Conservation (phyloP, 2,888 invertebrate species). For the Barypeithes pellucidus region DNA sequence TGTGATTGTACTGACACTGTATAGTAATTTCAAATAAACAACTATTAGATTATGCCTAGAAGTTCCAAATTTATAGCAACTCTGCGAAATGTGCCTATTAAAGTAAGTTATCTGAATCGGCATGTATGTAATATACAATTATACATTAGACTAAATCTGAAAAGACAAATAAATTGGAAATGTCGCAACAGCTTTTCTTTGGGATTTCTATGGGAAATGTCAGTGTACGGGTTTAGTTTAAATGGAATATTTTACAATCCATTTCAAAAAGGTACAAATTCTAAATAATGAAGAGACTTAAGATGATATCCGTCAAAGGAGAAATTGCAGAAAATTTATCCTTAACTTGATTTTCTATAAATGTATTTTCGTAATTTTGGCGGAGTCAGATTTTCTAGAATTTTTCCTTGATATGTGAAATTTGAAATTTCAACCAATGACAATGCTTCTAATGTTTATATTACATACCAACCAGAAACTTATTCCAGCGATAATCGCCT, state of each 20-base stretch:
- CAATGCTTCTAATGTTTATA: too few species aligned
- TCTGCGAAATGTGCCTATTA: too few species aligned
- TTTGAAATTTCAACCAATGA: too few species aligned
- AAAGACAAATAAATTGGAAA: conserved; percentile 8
- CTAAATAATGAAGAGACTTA: background rate
- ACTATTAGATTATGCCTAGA: too few species aligned
- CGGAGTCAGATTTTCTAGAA: too few species aligned
- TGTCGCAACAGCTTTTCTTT: background rate
- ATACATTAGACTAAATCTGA: background rate
- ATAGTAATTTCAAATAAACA: too few species aligned
- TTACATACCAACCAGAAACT: too few species aligned
- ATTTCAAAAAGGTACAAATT: background rate
- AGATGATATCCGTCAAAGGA: background rate
- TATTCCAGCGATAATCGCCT: too few species aligned
- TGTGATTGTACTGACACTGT: too few species aligned
- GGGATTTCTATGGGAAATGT: background rate
- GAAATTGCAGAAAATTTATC: background rate
- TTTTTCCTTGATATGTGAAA: too few species aligned
- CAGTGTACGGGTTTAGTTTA: background rate
- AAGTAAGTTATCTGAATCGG: background rate
- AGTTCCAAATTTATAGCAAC: too few species aligned
- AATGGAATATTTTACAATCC: background rate
- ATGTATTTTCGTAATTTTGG: background rate
- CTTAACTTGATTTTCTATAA: background rate
- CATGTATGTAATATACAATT: background rate